These are phyloP conservation scores for Alosa sapidissima DNA, from an alignment of 2,797 vertebrate genomes.

Conservation along the genomic window DNA sequence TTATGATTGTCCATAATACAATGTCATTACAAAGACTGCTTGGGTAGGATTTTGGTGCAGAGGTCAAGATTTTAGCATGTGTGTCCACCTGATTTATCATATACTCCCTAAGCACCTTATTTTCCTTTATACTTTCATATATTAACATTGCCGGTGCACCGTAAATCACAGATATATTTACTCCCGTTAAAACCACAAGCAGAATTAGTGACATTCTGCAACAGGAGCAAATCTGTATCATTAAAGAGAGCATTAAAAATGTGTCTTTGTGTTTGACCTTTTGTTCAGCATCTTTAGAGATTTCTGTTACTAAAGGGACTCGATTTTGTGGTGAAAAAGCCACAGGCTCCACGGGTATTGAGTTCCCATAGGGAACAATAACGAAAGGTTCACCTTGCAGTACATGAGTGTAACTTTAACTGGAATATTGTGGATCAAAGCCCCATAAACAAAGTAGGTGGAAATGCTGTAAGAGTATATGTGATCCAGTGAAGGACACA, in stretches of 20 bases:
- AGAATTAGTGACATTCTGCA: constrained; percentile 33
- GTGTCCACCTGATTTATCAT: constrained; percentile 19
- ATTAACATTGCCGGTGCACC: background rate
- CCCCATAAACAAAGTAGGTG: constrained; percentile 65
- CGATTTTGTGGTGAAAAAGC: constrained; percentile 53
- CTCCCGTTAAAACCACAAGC: constrained; percentile 14
- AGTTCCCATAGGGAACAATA: constrained; percentile 67
- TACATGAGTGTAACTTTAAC: constrained; percentile 68
- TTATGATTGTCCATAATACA: constrained; percentile 20
- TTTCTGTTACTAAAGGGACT: constrained; percentile 62
- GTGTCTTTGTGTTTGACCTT: constrained; percentile 65
- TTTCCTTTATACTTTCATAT: constrained; percentile 15
- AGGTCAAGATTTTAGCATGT: constrained; percentile 20
- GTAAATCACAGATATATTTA: constrained; percentile 9
- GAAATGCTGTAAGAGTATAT: constrained; percentile 68
- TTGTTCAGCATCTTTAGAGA: constrained; percentile 67
- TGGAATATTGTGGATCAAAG: constrained; percentile 69
- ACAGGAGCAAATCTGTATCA: constrained; percentile 57
- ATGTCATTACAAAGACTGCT: constrained; percentile 19
- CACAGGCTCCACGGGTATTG: constrained; percentile 67
- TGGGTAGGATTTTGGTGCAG: constrained; percentile 16
- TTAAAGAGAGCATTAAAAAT: constrained; percentile 63
- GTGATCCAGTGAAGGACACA: constrained; percentile 59
- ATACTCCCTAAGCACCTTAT: background rate
- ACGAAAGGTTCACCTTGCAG: constrained; percentile 66